Conservation (phyloP, 2,888 invertebrate species). For the Aleiodes leptofemur region DNA sequence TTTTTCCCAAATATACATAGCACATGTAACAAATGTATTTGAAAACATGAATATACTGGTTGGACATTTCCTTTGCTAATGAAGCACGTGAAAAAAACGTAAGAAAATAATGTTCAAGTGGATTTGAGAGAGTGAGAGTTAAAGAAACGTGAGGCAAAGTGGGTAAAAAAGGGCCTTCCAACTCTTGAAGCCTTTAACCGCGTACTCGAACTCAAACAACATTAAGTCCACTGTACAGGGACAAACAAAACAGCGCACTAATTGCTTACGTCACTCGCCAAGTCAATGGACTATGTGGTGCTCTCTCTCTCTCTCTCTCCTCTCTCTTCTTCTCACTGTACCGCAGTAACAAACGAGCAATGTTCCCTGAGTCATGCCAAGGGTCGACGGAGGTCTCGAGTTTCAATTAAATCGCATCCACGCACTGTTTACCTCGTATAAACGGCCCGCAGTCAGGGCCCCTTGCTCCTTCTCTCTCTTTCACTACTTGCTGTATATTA, state of each 20-base stretch:
- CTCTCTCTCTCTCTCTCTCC: slow-evolving; percentile 55
- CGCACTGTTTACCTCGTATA: slow-evolving; percentile 70
- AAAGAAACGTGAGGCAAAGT: slow-evolving; percentile 34
- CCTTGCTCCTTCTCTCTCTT: neutral
- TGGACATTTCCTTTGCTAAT: neutral
- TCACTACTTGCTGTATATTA: neutral
- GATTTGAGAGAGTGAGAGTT: slow-evolving; percentile 27
- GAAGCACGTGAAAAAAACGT: neutral
- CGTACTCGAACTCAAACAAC: slow-evolving; percentile 70
- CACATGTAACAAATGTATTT: neutral
- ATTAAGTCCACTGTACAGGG: slow-evolving; percentile 67
- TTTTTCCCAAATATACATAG: too few species aligned
- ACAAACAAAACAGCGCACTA: slow-evolving; percentile 71
- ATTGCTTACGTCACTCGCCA: slow-evolving; percentile 73
- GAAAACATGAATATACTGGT: neutral
- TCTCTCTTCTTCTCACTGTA: slow-evolving; percentile 36
- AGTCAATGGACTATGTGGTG: slow-evolving; percentile 69
- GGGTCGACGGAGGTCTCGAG: slow-evolving; percentile 60
- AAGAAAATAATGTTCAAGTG: slow-evolving; percentile 12
- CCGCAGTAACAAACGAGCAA: slow-evolving; percentile 22
- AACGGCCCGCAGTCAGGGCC: slow-evolving; percentile 56
- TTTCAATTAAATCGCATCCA: slow-evolving; percentile 71
- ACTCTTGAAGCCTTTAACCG: slow-evolving; percentile 59
- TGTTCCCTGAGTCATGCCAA: slow-evolving; percentile 66
- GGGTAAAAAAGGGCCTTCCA: slow-evolving; percentile 42